A percentile compares a stretch with the other conserved stretches of the same genome.
Conservation (phyloP, 2,797 vertebrate genomes). For the Sparidentex hasta region DNA sequence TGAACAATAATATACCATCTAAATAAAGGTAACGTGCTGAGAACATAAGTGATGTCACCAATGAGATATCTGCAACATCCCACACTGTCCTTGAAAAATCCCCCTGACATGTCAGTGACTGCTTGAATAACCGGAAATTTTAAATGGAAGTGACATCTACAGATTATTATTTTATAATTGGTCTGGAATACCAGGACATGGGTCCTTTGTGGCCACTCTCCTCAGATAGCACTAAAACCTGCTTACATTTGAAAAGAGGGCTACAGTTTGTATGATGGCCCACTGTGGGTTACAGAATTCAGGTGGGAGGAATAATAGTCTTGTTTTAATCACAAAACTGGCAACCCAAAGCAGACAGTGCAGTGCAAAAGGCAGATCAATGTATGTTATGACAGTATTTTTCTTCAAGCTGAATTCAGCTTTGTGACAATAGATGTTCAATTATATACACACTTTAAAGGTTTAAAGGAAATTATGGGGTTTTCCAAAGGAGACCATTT, state of each 20-base stretch:
- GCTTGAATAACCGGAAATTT: conserved; percentile 74
- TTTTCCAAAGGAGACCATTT: conserved; percentile 60
- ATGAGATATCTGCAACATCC: conserved; percentile 16
- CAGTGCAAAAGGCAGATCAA: conserved; percentile 14
- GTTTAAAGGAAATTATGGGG: conserved; percentile 43
- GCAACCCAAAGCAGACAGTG: conserved; percentile 54
- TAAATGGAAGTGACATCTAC: conserved; percentile 73
- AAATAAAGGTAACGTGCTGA: conserved; percentile 24
- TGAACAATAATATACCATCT: conserved; percentile 1
- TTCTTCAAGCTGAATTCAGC: conserved; percentile 14
- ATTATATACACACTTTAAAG: conserved; percentile 5
- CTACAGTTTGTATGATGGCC: conserved; percentile 67
- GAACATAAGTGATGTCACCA: conserved; percentile 5
- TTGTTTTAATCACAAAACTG: conserved; percentile 77
- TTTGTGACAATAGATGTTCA: conserved; percentile 5
- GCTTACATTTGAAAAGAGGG: conserved; percentile 79
- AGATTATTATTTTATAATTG: conserved; percentile 79
- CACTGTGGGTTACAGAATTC: conserved; percentile 66
- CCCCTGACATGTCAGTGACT: conserved; percentile 74
- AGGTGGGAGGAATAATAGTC: conserved; percentile 68
- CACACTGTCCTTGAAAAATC: conserved; percentile 74
- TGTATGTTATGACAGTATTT: conserved; percentile 1
- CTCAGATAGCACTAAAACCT: conserved; percentile 73
- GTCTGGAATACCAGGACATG: conserved; percentile 73
- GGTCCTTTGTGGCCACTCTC: conserved; percentile 78